A percentile compares a stretch with the other conserved stretches of the same genome.
These are phyloP conservation scores for Macropis europaea DNA, from an alignment of 2,888 invertebrate species.

Conservation along the genomic window DNA sequence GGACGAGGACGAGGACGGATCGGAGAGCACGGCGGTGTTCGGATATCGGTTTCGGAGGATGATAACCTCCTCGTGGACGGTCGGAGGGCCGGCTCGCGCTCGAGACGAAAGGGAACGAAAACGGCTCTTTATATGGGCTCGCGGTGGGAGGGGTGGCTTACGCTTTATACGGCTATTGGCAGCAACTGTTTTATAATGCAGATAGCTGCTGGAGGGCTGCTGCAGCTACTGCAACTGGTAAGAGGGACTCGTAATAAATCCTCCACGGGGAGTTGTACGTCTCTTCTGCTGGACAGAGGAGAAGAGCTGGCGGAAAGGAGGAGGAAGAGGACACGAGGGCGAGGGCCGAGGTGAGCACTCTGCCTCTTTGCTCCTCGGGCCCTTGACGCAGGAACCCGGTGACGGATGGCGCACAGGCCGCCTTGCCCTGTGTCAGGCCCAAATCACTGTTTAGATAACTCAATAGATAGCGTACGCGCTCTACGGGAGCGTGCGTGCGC, in stretches of 20 bases:
- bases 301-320: constrained; percentile 45
- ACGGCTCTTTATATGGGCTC: constrained; percentile 52
- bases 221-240: constrained; percentile 52
- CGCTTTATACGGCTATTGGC: constrained; percentile 66
- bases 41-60: constrained; percentile 37
- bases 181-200: constrained; percentile 77
- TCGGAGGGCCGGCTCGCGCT: constrained; percentile 4
- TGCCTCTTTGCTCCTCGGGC: constrained; percentile 50
- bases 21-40: too few relatives aligned
- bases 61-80: constrained; percentile 28
- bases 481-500: constrained; percentile 25
- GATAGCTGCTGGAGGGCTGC: constrained; percentile 69
- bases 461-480: constrained; percentile 57
- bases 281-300: constrained; percentile 67
- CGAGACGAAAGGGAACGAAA: constrained; percentile 29
- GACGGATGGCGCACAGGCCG: constrained; percentile 63
- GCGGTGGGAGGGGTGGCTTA: constrained; percentile 44
- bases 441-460: constrained; percentile 65
- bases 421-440: constrained; percentile 54
- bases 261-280: constrained; percentile 74
- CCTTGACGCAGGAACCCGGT: constrained; percentile 58
- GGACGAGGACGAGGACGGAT: constrained; percentile 25
- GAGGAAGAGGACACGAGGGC: constrained; percentile 30
- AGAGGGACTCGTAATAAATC: constrained; percentile 75
- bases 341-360: constrained; percentile 38